Conservation (phyloP, 2,113 vertebrate genomes). For the Psilopsiagon aymara region DNA sequence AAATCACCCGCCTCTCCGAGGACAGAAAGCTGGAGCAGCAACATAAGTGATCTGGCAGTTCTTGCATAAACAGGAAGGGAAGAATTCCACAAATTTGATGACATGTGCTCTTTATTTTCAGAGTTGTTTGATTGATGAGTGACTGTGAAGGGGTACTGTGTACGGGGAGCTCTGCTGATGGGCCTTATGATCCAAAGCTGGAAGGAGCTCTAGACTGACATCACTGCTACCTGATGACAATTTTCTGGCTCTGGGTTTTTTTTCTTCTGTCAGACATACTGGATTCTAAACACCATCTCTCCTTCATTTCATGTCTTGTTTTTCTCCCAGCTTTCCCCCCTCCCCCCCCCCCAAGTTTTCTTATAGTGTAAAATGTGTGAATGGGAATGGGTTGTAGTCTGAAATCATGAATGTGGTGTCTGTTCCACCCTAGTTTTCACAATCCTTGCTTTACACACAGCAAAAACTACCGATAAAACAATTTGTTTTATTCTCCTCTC, state of each 20-base stretch:
- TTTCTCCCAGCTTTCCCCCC: not conserved
- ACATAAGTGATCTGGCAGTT: slow-evolving; percentile 62
- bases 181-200: slow-evolving; percentile 61
- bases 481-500: not conserved
- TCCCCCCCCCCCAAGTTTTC: not conserved
- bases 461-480: not conserved
- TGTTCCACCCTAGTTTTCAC: slow-evolving; percentile 25
- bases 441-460: not conserved
- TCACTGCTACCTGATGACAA: slow-evolving; percentile 59
- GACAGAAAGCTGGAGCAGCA: slow-evolving; percentile 44
- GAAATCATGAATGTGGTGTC: slow-evolving; percentile 48
- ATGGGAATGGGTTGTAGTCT: slow-evolving; percentile 22
- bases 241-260: slow-evolving; percentile 56
- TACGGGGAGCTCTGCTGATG: slow-evolving; percentile 54
- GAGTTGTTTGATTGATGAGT: slow-evolving; percentile 62
- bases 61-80: slow-evolving; percentile 65
- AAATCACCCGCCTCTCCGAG: not conserved
- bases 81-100: slow-evolving; percentile 62
- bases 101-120: slow-evolving; percentile 70
- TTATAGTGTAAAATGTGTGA: slow-evolving; percentile 36
- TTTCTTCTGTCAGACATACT: slow-evolving; percentile 60
- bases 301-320: slow-evolving; percentile 17
- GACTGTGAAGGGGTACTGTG: slow-evolving; percentile 58
- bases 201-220: slow-evolving; percentile 57
- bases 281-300: slow-evolving; percentile 32